Percentiles rank a stretch among this genome's conserved stretches.
Conservation (phyloP, 2,113 vertebrate genomes). For the Pandion haliaetus region DNA sequence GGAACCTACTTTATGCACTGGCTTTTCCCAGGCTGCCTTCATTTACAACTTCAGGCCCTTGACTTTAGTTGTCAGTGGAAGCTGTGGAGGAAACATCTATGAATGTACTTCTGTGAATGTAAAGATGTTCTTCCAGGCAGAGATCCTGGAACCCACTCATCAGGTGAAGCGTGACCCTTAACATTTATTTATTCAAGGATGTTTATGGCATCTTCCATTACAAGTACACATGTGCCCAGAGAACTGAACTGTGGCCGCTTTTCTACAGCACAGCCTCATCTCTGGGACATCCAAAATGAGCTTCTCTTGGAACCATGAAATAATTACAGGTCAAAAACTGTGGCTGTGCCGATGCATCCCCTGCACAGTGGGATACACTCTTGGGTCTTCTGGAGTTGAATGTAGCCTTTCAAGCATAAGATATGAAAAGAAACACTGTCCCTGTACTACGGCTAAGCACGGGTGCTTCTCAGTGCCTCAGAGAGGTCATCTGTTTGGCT, state of each 20-base stretch:
- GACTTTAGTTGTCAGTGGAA: background rate
- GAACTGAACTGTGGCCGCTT: background rate
- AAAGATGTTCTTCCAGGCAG: background rate
- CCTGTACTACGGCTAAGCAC: background rate
- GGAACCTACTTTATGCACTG: background rate
- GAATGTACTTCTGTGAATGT: background rate
- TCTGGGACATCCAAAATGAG: background rate
- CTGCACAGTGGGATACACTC: fast-evolving
- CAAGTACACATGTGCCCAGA: background rate
- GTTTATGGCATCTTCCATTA: background rate
- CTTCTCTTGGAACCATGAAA: background rate
- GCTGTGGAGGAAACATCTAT: background rate
- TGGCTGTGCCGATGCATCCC: background rate
- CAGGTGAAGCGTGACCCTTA: background rate
- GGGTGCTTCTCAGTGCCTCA: background rate
- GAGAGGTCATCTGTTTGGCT: background rate
- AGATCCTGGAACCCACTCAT: background rate
- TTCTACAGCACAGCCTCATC: background rate
- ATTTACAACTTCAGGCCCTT: background rate
- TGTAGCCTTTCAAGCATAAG: background rate
- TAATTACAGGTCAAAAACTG: background rate
- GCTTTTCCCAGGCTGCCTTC: background rate
- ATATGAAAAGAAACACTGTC: background rate
- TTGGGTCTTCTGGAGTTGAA: background rate
- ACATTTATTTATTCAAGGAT: background rate